Evolutionary conservation across 2,113 vertebrate genomes (phyloP), one percentile per base, ranked within the genome.

Genomic region (Todiramphus saurophagus): DNA sequence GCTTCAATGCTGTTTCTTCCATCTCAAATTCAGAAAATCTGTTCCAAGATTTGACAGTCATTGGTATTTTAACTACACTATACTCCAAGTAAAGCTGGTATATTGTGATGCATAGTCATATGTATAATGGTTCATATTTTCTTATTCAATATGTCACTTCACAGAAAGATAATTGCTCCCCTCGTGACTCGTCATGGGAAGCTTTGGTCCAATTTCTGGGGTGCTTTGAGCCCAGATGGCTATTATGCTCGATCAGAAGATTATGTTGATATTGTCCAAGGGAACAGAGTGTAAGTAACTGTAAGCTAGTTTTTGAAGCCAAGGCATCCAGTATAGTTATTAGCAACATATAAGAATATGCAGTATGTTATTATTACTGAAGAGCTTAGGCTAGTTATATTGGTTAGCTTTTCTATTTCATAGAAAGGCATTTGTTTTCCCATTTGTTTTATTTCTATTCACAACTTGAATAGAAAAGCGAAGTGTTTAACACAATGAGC

Each of bases 161-260:
- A 89, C 97, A 99, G 99, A 77, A 99, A 99, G 97, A 99, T 99
- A 95, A 99, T 99, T 97, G 99, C 98, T 70, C 99, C 99, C 1
- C 98, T 99, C 6, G 99, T 99, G 82, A 99, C 98, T 75, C 99
- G 99, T 63, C 99, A 99, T 73, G 97, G 99, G 84, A 99, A 99
- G 93, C 97, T 99, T 41, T 99, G 99, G 99, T 99, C 99, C 93
- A 99, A 99, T 96, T 99, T 99, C 97, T 99, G 99, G 99, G 99
- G 99, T 94, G 98, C 99, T 50, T 72, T 99, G 95, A 99, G 99
- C 83, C 98, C 99, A 75, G 99, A 99, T 92, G 99, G 99, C 16
- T 99, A 99, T 90, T 99, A 99, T 28, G 99, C 99, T 41, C 98
- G 99, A 39, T 99, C 99, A 27, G 99, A 99, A 96, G 99, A 99